Evolutionary conservation across 2,797 vertebrate genomes (phyloP).

Genomic region (Pithecia hirsuta): DNA sequence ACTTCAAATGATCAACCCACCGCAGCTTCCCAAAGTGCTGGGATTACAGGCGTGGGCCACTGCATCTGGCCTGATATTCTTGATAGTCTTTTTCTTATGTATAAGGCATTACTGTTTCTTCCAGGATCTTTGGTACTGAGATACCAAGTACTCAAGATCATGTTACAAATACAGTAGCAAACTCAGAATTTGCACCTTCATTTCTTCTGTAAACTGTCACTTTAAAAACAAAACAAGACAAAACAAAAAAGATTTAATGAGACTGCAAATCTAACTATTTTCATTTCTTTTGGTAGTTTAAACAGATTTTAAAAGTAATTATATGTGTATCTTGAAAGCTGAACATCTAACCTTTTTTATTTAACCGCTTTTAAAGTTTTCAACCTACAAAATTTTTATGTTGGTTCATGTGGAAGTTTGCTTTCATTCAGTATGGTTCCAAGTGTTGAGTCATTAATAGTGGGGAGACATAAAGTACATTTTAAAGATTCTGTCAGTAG

Average conservation of each 20-base stretch:
- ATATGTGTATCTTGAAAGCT: neutral
- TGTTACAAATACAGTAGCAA: neutral
- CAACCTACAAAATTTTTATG: neutral
- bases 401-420: neutral
- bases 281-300: neutral
- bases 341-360: neutral
- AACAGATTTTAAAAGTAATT: neutral
- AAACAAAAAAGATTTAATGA: neutral
- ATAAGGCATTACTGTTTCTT: neutral
- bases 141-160: neutral
- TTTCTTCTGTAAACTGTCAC: neutral
- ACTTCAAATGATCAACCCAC: neutral
- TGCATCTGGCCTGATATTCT: neutral
- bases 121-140: neutral
- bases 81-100: neutral
- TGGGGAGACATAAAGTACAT: neutral
- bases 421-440: neutral
- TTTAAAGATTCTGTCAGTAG: neutral
- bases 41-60: neutral
- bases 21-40: neutral
- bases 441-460: neutral
- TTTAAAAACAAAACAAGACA: neutral
- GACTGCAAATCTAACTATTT: neutral
- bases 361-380: constrained; percentile 6
- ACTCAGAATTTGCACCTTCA: neutral